phyloP scores from a whole-genome alignment of 2,113 vertebrate species.

The Erythrolamprus reginae region DNA sequence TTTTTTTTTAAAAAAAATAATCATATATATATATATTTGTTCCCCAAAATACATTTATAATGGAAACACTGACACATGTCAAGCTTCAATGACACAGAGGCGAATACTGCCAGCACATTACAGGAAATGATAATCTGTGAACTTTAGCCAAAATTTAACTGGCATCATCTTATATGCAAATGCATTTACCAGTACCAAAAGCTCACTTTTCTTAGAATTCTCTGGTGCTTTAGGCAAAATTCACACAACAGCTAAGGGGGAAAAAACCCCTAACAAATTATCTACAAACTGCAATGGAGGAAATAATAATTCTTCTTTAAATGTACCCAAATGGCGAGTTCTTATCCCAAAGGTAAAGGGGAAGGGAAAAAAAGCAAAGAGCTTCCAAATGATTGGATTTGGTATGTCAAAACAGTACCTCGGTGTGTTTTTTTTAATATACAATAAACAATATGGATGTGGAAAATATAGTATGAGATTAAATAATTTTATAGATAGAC shows the following conservation, averaged over 20 bases:
- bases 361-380: background rate
- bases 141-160: background rate
- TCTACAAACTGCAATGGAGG: background rate
- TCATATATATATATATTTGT: too few species aligned
- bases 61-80: background rate
- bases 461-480: too few species aligned
- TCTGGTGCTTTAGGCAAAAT: background rate
- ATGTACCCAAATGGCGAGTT: background rate
- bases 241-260: background rate
- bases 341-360: background rate
- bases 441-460: too few species aligned
- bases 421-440: too few species aligned
- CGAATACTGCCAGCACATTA: background rate
- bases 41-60: constrained; percentile 7
- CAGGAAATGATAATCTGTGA: background rate
- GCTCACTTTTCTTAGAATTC: rapidly evolving
- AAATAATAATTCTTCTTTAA: background rate
- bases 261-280: background rate
- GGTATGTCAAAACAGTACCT: background rate
- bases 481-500: too few species aligned
- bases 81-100: constrained; percentile 4
- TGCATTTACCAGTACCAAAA: background rate
- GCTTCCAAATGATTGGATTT: background rate
- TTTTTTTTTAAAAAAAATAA: background rate
- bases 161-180: background rate